A percentile compares a stretch with the other conserved stretches of the same genome.
Evolutionary conservation across 2,888 invertebrate genomes (phyloP).

Genomic region (Leptinotarsa rubiginosa): DNA sequence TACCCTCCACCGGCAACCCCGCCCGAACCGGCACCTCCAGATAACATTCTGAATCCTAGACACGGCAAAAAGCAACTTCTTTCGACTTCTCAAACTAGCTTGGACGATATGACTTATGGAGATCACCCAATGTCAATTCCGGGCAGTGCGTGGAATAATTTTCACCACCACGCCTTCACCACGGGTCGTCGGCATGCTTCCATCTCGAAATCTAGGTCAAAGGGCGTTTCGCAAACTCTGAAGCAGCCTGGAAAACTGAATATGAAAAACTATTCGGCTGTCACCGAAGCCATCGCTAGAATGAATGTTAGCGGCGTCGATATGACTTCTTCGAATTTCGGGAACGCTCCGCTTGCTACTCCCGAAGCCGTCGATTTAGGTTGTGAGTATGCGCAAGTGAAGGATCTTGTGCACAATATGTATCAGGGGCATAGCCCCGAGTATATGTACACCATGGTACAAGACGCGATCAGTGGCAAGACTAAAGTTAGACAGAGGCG

Average conservation of each 20-base stretch:
- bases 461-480: conserved; percentile 66
- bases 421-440: conserved; percentile 70
- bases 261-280: conserved; percentile 88
- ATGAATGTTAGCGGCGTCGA: conserved; percentile 74
- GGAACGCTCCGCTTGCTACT: conserved; percentile 80
- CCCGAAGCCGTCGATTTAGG: conserved; percentile 82
- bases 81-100: conserved; percentile 73
- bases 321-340: conserved; percentile 68
- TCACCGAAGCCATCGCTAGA: conserved; percentile 85
- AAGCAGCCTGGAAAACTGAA: conserved; percentile 92
- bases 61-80: conserved; percentile 67
- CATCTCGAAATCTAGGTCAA: conserved; percentile 74
- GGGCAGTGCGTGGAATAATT: conserved; percentile 73
- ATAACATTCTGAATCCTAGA: conserved; percentile 70
- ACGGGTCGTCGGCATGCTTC: conserved; percentile 75
- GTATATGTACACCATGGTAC: conserved; percentile 74
- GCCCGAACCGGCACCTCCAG: conserved; percentile 87
- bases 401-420: conserved; percentile 71
- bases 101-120: conserved; percentile 74
- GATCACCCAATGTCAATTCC: conserved; percentile 63
- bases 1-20: conserved; percentile 88
- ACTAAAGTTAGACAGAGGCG: conserved; percentile 72
- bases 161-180: conserved; percentile 77
- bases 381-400: conserved; percentile 79
- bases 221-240: conserved; percentile 76